Evolutionary conservation across 2,888 invertebrate genomes (phyloP), one percentile per base, ranked within the genome.

Genomic region (Ophonus ardosiacus): DNA sequence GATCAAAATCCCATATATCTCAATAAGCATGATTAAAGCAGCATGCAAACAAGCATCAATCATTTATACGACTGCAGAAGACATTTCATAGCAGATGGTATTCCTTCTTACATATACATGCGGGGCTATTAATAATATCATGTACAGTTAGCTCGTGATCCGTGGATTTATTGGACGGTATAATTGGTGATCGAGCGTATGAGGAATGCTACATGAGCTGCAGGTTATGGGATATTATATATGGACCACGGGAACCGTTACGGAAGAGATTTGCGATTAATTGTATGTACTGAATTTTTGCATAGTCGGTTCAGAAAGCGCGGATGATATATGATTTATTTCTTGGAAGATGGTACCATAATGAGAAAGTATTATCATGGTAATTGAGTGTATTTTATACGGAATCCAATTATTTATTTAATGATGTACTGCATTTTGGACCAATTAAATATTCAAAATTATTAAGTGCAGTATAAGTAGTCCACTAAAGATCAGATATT

Each of bases 1-100:
- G 68, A 81, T 81, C 81, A 81, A 81, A 81, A 43, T 13, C 68
- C 65, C 63, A 81, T 81, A 68, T 43, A 81, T 81, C 81, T 81
- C 68, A 81, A 81, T 81, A 68, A 81, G 21, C 24, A 81, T 80
- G 13, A 80, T 63, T 63, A 51, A 81, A 78, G 56, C 78, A 57
- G 31, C 57, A 57, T 57, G 56, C n/a, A 78, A 78, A 57, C 76
- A 51, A 56, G 13, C 78, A 78, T 78, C 78, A 40, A 78, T 78
- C 56, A 78, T 78, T 78, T 78, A 8, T 78, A 13, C 71, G 43
- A 74, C 40, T 74, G 63, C 63, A n/a, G 31, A 31, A n/a, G 18
- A 78, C 57, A 31, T 24, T 8, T 24, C 78, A 57, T 13, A 78
- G 57, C 78, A 78, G 78, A 78, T 78, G 78, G 71, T 74, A 74